phyloP scores from a whole-genome alignment of 1,140 invertebrate species.

The Chymomyza costata region DNA sequence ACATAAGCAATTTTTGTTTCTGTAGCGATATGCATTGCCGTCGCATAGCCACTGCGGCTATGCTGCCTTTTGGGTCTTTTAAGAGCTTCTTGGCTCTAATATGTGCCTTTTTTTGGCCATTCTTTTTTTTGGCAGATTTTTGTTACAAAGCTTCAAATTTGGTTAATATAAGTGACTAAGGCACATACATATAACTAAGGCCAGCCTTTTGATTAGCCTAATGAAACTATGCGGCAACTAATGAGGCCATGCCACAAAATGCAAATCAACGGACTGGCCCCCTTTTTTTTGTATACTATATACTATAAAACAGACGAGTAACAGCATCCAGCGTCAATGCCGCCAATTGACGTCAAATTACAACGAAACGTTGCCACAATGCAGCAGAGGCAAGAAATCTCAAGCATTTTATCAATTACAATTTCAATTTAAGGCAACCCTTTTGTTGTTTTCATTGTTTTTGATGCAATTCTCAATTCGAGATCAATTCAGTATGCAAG shows the following conservation, averaged over 20 bases:
- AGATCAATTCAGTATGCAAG: not conserved
- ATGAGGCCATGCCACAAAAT: conserved; percentile 8
- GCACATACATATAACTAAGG: not conserved
- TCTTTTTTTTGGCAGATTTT: conserved; percentile 13
- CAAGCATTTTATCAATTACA: conserved; percentile 72
- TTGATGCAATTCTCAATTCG: conserved; percentile 14
- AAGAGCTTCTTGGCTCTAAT: conserved; percentile 47
- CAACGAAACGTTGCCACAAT: conserved; percentile 21
- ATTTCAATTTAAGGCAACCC: conserved; percentile 60
- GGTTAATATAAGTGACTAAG: conserved; percentile 50
- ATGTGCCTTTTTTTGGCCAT: conserved; percentile 20
- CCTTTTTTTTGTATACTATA: not conserved
- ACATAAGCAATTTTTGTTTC: too few species aligned
- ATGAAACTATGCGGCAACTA: conserved; percentile 62
- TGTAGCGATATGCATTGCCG: too few species aligned
- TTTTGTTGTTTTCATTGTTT: conserved; percentile 37
- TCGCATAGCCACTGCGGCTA: too few species aligned
- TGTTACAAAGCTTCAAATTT: conserved; percentile 55
- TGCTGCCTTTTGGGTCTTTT: too few species aligned
- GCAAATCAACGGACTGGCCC: not conserved
- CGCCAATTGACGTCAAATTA: conserved; percentile 61
- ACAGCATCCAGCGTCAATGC: conserved; percentile 16
- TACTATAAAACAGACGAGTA: too few species aligned
- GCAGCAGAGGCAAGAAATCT: conserved; percentile 44
- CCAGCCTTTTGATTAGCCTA: conserved; percentile 65